Evolutionary conservation across 2,888 invertebrate genomes (phyloP).

Genomic region (Eucera pruinosa): DNA sequence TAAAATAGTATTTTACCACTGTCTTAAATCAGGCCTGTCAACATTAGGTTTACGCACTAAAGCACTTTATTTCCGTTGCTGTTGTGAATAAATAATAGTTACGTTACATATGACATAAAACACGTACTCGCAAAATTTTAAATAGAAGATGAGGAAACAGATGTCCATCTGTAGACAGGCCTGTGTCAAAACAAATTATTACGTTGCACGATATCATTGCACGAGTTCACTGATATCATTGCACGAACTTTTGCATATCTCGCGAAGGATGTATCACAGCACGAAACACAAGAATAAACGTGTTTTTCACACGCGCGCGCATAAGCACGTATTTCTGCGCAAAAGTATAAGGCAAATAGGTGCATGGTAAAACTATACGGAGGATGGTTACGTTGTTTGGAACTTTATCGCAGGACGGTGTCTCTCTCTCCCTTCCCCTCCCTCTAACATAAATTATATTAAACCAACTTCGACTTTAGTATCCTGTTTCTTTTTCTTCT

Average conservation of each 20-base stretch:
- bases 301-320: slow-evolving; percentile 11
- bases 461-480: not conserved
- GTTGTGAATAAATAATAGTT: not conserved
- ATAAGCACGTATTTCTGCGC: slow-evolving; percentile 31
- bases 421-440: slow-evolving; percentile 1
- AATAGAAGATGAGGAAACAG: not conserved
- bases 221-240: slow-evolving; percentile 22
- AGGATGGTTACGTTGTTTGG: slow-evolving; percentile 75
- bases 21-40: slow-evolving; percentile 8
- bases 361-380: slow-evolving; percentile 69
- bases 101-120: not conserved
- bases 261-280: slow-evolving; percentile 46
- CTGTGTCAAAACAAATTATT: not conserved
- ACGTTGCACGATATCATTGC: not conserved
- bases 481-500: not conserved
- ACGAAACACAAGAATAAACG: slow-evolving; percentile 45
- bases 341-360: slow-evolving; percentile 40
- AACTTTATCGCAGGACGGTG: slow-evolving; percentile 66
- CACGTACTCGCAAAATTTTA: not conserved
- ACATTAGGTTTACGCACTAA: slow-evolving; percentile 3
- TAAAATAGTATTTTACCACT: slow-evolving; percentile 27
- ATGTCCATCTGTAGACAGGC: slow-evolving; percentile 17
- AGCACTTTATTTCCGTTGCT: not conserved
- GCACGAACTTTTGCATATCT: slow-evolving; percentile 42
- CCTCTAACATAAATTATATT: slow-evolving; percentile 7